phyloP scores from a whole-genome alignment of 2,797 vertebrate genomes.

The Astyanax mexicanus region DNA sequence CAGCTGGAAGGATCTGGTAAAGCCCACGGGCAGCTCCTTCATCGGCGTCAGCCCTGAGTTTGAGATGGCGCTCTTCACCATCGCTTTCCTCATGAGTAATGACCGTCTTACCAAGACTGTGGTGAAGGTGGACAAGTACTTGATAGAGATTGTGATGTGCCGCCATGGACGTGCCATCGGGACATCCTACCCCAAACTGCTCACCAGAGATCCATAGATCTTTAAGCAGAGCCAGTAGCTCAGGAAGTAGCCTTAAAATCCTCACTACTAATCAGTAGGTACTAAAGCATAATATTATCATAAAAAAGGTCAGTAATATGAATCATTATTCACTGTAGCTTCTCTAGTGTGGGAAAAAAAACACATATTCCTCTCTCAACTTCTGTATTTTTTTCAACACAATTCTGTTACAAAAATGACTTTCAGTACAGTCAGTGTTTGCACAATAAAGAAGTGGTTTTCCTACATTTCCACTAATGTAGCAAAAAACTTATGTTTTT shows the following conservation, averaged over 20 bases:
- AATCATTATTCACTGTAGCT: too few species aligned
- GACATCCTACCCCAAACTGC: slow-evolving; percentile 83
- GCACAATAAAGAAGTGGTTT: background rate
- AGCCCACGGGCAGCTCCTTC: slow-evolving; percentile 79
- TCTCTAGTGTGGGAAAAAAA: too few species aligned
- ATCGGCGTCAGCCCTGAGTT: slow-evolving; percentile 85
- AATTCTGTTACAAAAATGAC: background rate
- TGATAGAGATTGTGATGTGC: slow-evolving; percentile 79
- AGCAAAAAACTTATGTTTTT: too few species aligned
- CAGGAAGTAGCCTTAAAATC: background rate
- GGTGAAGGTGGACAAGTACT: slow-evolving; percentile 79
- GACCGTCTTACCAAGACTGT: slow-evolving; percentile 72
- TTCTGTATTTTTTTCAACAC: background rate
- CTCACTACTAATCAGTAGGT: background rate
- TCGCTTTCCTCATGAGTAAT: slow-evolving; percentile 79
- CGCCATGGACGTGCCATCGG: slow-evolving; percentile 80
- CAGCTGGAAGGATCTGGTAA: slow-evolving; percentile 83
- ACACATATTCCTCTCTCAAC: background rate
- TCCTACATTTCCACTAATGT: background rate
- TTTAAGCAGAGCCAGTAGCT: background rate
- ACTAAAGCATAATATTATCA: background rate
- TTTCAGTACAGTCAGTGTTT: background rate
- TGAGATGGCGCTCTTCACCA: slow-evolving; percentile 84
- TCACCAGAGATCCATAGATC: slow-evolving; percentile 70
- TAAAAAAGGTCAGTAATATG: background rate